phyloP scores from a whole-genome alignment of 2,888 invertebrate genomes.

The Panorpa germanica region DNA sequence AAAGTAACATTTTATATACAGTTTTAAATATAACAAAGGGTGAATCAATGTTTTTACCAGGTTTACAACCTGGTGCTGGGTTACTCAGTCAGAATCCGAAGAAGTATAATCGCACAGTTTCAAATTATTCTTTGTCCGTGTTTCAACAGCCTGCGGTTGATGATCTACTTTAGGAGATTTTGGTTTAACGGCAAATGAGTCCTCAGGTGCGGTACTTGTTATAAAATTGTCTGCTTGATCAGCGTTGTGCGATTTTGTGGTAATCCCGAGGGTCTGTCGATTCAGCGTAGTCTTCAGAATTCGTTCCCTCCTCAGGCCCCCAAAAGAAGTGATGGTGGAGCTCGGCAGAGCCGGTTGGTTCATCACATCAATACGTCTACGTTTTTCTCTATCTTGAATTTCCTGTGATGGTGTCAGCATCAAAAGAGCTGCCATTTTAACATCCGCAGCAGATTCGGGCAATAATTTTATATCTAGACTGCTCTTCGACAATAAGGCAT shows the following conservation, averaged over 20 bases:
- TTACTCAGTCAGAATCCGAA: too few species aligned
- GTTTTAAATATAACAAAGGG: too few species aligned
- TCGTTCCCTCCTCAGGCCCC: conserved; percentile 34
- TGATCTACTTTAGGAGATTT: too few species aligned
- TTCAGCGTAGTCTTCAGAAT: conserved; percentile 21
- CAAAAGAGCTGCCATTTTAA: conserved; percentile 57
- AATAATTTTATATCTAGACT: conserved; percentile 61
- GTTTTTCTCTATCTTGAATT: conserved; percentile 34
- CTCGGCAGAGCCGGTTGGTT: conserved; percentile 34
- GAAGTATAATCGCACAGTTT: too few species aligned
- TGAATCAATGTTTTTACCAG: too few species aligned
- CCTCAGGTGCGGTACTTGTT: too few species aligned
- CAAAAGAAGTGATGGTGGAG: conserved; percentile 28
- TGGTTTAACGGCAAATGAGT: too few species aligned
- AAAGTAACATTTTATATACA: too few species aligned
- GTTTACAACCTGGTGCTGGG: too few species aligned
- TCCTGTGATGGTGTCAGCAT: conserved; percentile 41
- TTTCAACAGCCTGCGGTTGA: too few species aligned
- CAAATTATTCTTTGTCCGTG: too few species aligned
- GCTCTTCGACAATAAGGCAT: conserved; percentile 48
- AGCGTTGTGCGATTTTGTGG: background rate
- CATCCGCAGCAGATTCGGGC: conserved; percentile 64
- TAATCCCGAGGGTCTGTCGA: conserved; percentile 20
- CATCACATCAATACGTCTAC: conserved; percentile 29
- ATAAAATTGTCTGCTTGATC: background rate